A percentile compares a stretch with the other conserved stretches of the same genome.
phyloP scores from a whole-genome alignment of 2,888 invertebrate genomes.

The Nephrotoma flavescens region DNA sequence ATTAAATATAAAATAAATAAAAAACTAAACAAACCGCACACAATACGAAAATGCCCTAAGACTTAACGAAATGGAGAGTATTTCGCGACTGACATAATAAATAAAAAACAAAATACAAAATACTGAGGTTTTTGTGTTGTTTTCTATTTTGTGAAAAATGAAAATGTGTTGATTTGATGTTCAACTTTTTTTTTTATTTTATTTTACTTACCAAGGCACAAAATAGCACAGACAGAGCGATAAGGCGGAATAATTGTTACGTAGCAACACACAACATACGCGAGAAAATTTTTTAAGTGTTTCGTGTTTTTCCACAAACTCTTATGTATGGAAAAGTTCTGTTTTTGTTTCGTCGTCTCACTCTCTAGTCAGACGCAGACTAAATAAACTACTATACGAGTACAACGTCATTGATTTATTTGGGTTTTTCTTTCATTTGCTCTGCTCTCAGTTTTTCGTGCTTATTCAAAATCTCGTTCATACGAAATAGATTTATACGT shows the following conservation, averaged over 20 bases:
- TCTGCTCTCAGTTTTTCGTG: no score
- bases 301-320: background rate
- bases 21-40: background rate
- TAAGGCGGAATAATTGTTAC: background rate
- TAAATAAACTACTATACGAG: background rate
- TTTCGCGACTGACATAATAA: background rate
- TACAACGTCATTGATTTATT: background rate
- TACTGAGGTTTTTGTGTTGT: background rate
- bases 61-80: background rate
- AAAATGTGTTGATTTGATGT: background rate
- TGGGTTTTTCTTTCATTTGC: background rate
- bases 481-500: no score
- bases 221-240: background rate
- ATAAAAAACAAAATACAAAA: background rate
- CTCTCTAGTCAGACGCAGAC: background rate
- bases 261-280: background rate
- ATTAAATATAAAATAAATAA: background rate
- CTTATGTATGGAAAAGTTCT: background rate
- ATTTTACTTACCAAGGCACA: background rate
- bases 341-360: background rate
- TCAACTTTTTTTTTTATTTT: background rate
- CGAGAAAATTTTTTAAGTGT: background rate
- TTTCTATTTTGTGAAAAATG: background rate
- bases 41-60: background rate
- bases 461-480: no score